phyloP scores from a whole-genome alignment of 2,113 vertebrate genomes.

The Malurus alboscapulatus region DNA sequence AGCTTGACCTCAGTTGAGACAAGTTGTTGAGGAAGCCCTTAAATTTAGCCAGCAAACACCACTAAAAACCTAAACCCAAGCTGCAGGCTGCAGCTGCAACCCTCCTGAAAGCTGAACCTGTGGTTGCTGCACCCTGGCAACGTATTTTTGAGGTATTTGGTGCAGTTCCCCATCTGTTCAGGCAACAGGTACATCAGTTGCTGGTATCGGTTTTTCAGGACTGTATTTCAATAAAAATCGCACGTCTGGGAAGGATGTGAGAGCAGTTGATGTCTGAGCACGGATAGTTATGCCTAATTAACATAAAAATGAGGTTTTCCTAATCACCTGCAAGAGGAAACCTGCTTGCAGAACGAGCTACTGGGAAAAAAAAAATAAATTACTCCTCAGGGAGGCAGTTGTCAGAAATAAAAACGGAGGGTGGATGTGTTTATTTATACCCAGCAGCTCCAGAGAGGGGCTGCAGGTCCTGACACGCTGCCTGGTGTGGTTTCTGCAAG shows the following conservation, averaged over 20 bases:
- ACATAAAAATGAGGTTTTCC: neutral
- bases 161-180: neutral
- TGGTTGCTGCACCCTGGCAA: neutral
- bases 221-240: neutral
- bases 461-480: neutral
- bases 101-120: constrained; percentile 8
- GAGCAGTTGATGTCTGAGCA: neutral
- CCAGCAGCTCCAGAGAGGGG: neutral
- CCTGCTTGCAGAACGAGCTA: neutral
- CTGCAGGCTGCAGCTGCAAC: neutral
- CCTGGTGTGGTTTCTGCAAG: neutral
- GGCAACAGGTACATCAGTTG: neutral
- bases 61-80: neutral
- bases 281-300: neutral
- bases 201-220: neutral
- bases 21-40: neutral
- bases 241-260: neutral
- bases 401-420: neutral
- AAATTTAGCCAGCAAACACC: neutral
- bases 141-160: neutral
- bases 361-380: neutral
- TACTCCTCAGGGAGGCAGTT: neutral
- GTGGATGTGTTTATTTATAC: constrained; percentile 34
- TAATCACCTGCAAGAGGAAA: constrained; percentile 43
- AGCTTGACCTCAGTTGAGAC: neutral